phyloP scores from a whole-genome alignment of 2,797 vertebrate genomes.

The Syngnathus acus region DNA sequence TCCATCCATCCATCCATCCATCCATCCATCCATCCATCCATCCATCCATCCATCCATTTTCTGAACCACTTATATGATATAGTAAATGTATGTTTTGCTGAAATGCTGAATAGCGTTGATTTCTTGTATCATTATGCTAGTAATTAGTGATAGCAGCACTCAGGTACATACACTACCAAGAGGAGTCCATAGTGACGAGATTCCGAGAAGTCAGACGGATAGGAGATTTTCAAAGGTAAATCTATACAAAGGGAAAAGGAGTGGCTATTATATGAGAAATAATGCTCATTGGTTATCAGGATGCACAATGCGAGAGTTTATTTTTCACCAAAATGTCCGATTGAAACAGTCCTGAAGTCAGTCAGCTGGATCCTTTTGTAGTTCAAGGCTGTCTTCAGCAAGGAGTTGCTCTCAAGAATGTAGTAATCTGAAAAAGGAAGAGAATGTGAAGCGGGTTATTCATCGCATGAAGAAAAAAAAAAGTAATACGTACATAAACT shows the following conservation, averaged over 20 bases:
- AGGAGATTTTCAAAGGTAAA: slow-evolving; percentile 69
- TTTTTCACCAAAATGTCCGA: slow-evolving; percentile 69
- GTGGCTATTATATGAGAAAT: background rate
- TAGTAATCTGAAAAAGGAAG: slow-evolving; percentile 59
- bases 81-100: background rate
- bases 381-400: slow-evolving; percentile 63
- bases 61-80: too few relatives aligned
- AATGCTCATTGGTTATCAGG: background rate
- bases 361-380: slow-evolving; percentile 65
- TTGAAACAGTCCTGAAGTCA: slow-evolving; percentile 57
- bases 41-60: too few relatives aligned
- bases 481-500: background rate
- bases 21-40: too few relatives aligned
- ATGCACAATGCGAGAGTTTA: background rate
- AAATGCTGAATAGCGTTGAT: background rate
- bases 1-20: too few relatives aligned
- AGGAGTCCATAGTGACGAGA: slow-evolving; percentile 69
- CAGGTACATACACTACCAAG: slow-evolving; percentile 64
- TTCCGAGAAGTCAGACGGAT: slow-evolving; percentile 72
- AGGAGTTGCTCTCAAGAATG: slow-evolving; percentile 69
- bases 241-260: slow-evolving; percentile 42
- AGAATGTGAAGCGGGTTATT: background rate
- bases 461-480: background rate
- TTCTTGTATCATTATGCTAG: background rate
- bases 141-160: background rate